Evolutionary conservation across 2,113 vertebrate genomes (phyloP), one percentile per base, ranked within the genome.

Genomic region (Lipophrys pholis): DNA sequence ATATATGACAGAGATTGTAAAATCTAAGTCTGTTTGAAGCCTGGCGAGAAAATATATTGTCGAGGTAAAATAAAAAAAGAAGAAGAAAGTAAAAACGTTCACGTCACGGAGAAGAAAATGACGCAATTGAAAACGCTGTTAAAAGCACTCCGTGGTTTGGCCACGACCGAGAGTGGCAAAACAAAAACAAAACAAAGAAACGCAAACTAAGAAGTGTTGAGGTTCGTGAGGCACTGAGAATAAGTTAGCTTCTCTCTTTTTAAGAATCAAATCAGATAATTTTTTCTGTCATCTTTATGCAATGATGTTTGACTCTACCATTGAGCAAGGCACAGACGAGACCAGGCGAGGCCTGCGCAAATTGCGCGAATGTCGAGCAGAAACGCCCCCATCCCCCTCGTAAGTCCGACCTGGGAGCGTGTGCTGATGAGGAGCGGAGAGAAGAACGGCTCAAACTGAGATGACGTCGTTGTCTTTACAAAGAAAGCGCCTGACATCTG

Each of bases 401-500:
- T 12, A 45, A 14, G 38, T 21, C 14, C 43, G 48, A n/a, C 11
- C 7, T 9, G 16, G 21, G 21, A 2, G 21, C 21, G 21, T 4
- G 21, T 30, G 21, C 21, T 30, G 21, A 30, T 4, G 21, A 30
- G 21, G 21, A 30, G 21, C 21, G 21, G 21, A 6, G 15, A 0
- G 36, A 11, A 17, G 45, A 12, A 14, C 16, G 15, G 5, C 35
- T n/a, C 7, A 12, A 2, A 49, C 21, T 8, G 8, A 14, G 3
- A 17, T 73, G 16, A 61, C 53, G 38, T 60, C 0, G 0, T 53
- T 35, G 3, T 12, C 11, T 48, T 9, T 30, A 30, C 12, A 48
- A 8, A 30, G 46, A 64, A 55, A 41, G 36, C 2, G 12, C 8
- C 11, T 83, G 80, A 85, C 82, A 80, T 73, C 46, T 83, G 73